phyloP scores from a whole-genome alignment of 1,140 invertebrate genomes.

The Melanaphis sacchari region DNA sequence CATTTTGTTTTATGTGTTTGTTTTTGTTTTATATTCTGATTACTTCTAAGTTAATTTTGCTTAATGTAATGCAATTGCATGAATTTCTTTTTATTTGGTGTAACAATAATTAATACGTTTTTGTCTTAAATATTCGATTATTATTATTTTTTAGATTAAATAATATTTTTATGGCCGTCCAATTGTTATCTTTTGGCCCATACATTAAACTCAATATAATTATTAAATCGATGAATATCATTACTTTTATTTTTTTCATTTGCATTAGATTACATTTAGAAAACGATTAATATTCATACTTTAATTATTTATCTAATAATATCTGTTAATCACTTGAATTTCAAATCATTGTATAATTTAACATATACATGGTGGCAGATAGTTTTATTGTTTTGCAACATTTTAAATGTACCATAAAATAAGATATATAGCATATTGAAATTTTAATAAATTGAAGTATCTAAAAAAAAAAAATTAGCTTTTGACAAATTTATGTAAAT shows the following conservation, averaged over 20 bases:
- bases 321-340: neutral
- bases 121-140: neutral
- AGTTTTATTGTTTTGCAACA: neutral
- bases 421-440: too few relatives aligned
- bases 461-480: too few relatives aligned
- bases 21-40: conserved; percentile 24
- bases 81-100: conserved; percentile 38
- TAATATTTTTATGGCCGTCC: neutral
- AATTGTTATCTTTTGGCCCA: neutral
- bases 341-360: neutral
- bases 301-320: too few relatives aligned
- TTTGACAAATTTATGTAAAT: neutral
- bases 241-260: too few relatives aligned
- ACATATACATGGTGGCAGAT: neutral
- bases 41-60: conserved; percentile 22
- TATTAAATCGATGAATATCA: neutral
- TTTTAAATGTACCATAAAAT: neutral
- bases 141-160: neutral
- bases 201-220: neutral
- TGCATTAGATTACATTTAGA: neutral
- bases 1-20: conserved; percentile 1
- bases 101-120: conserved; percentile 12
- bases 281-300: too few relatives aligned
- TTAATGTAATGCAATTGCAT: conserved; percentile 25
- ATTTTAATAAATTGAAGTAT: too few relatives aligned